phyloP scores from a whole-genome alignment of 2,113 vertebrate genomes.

The Anguilla rostrata region DNA sequence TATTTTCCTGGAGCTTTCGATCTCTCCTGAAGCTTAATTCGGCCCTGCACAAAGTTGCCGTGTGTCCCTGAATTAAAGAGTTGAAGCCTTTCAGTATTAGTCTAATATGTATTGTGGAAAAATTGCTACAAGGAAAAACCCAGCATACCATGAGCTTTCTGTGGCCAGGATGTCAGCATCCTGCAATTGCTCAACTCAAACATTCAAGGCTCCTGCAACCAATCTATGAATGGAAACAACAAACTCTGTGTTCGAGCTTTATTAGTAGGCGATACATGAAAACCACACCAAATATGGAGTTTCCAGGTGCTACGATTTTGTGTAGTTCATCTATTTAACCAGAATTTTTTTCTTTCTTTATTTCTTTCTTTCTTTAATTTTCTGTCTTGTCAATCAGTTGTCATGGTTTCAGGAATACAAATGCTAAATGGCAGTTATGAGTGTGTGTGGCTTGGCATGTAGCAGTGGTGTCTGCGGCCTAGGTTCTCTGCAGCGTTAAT shows the following conservation, averaged over 20 bases:
- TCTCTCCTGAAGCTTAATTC: no score
- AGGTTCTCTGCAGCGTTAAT: neutral
- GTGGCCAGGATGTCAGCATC: no score
- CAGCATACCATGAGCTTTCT: no score
- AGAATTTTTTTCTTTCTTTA: neutral
- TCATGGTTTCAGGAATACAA: neutral
- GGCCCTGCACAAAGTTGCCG: neutral
- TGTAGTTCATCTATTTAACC: no score
- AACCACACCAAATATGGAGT: no score
- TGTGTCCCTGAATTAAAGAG: neutral
- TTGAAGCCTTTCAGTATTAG: constrained; percentile 4
- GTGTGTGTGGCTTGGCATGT: neutral
- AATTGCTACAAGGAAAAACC: neutral
- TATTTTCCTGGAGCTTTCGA: no score
- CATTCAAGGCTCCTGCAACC: no score
- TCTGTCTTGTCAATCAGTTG: neutral
- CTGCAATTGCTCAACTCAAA: no score
- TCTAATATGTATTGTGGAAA: constrained; percentile 14
- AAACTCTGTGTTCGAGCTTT: no score
- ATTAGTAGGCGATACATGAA: no score
- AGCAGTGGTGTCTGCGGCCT: neutral
- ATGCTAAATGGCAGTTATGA: neutral
- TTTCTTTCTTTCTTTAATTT: neutral
- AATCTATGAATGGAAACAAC: no score
- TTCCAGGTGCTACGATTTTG: no score